Base-by-base conservation (phyloP, 2,797 vertebrate genomes). In the Varecia variegata region DNA sequence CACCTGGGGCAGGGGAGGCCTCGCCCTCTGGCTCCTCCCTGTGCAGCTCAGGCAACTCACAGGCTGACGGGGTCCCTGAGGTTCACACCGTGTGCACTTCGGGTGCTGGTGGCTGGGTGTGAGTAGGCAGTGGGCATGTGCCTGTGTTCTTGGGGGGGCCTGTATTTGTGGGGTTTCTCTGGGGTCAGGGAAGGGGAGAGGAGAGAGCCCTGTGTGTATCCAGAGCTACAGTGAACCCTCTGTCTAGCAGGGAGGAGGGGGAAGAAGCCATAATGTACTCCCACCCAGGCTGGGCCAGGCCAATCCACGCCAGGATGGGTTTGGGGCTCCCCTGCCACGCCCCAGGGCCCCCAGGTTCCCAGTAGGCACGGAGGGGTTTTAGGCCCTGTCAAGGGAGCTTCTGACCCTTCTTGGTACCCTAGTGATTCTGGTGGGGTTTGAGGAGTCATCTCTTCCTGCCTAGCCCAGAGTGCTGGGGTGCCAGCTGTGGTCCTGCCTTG, bases 261-360 rank as follows among this genome's bases (percentile, higher is more conserved):
- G 40, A 38, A 90, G 21, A 88, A 88, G 38, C 47, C 25, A 2
- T 3, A 13, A 52, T 20, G 60, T 13, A 11, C 14, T 52, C 32
- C 5, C 27, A 7, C 25, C 25, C 47, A 9, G 52, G 3, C 20
- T 20, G 2, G 60, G 3, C 35, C 23, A 60, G 35, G 40, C 70
- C 21, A 9, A 32, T 40, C 67, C 82, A 52, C 0, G 0, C 4
- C 9, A 8, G n/a, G 45, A 14, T 40, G 30, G 18, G 2, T 23
- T 85, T 30, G 45, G 38, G 25, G 8, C n/a, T 60, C 10, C 74
- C 17, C 17, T 6, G 9, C 56, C 2, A 1, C 17, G 43, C 20
- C 58, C 27, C 30, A 0, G 47, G 23, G 4, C 20, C 76, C 73
- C 12, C 45, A 43, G 32, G 12, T 27, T 93, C 65, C 79, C 47